phyloP scores from a whole-genome alignment of 2,888 invertebrate genomes.

The Sphaeridia pumilis region DNA sequence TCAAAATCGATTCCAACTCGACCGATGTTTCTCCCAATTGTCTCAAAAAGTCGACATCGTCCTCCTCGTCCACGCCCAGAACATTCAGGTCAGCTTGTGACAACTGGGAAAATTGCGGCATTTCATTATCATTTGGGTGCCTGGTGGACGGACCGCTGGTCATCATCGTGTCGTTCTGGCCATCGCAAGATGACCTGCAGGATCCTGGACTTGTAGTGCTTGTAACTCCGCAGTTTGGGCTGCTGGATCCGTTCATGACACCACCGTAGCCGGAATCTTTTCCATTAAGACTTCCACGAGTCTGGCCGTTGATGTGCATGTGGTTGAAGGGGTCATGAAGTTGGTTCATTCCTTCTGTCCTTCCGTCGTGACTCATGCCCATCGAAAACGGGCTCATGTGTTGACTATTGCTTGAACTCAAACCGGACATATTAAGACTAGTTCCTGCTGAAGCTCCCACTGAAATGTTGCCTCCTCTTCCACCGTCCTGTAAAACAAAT shows the following conservation, averaged over 20 bases:
- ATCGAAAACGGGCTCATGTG: constrained; percentile 15
- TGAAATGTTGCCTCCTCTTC: constrained; percentile 4
- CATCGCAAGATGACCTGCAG: not conserved
- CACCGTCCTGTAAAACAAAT: constrained; percentile 10
- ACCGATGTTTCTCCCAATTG: constrained; percentile 73
- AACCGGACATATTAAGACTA: constrained; percentile 16
- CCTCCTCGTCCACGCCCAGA: constrained; percentile 53
- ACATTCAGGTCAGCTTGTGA: constrained; percentile 60
- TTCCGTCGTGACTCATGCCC: constrained; percentile 8
- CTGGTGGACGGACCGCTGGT: not conserved
- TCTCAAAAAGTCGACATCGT: constrained; percentile 69
- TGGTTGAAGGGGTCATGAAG: constrained; percentile 8
- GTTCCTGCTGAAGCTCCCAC: constrained; percentile 6
- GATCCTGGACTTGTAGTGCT: not conserved
- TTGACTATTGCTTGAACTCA: constrained; percentile 15
- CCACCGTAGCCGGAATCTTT: constrained; percentile 10
- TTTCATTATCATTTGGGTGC: constrained; percentile 22
- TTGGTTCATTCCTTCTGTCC: constrained; percentile 4
- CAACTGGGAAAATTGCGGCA: constrained; percentile 50
- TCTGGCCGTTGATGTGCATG: constrained; percentile 4
- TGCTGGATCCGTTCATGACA: constrained; percentile 13
- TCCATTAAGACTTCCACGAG: not conserved
- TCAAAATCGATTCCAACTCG: constrained; percentile 54
- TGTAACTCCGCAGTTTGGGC: constrained; percentile 3
- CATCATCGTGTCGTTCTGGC: not conserved